Percentiles rank a stretch among this genome's conserved stretches.
These are phyloP conservation scores for Ophraella communa DNA, from an alignment of 2,888 invertebrate species.

Conservation along the genomic window DNA sequence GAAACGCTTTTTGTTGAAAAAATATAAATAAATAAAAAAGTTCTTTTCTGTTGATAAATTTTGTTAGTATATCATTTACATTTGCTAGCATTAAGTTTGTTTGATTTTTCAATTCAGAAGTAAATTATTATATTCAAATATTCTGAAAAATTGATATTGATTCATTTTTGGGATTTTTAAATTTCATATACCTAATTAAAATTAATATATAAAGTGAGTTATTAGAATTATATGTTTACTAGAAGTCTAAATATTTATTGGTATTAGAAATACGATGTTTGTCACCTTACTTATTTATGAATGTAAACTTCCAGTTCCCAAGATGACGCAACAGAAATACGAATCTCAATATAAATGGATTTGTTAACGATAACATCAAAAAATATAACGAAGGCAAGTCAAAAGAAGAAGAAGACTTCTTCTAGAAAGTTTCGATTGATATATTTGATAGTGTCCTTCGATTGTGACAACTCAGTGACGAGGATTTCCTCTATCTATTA, in stretches of 20 bases:
- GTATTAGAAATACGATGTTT: neutral
- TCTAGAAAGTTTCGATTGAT: constrained; percentile 50
- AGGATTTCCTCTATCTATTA: constrained; percentile 55
- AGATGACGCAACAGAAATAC: constrained; percentile 56
- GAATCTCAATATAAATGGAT: constrained; percentile 60
- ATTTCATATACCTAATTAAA: no score
- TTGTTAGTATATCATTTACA: no score
- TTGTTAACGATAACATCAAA: constrained; percentile 56
- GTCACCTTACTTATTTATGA: constrained; percentile 15
- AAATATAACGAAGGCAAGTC: constrained; percentile 52
- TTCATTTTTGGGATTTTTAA: no score
- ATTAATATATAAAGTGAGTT: no score
- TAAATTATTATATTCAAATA: no score
- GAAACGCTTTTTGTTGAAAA: no score
- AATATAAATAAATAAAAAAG: no score
- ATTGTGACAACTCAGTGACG: constrained; percentile 53
- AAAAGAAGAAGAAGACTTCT: constrained; percentile 4
- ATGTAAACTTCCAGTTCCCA: constrained; percentile 33
- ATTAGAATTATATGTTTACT: neutral
- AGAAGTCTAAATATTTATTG: neutral
- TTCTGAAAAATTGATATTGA: no score
- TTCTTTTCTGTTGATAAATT: no score
- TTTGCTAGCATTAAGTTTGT: no score
- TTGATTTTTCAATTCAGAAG: no score
- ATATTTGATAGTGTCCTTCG: constrained; percentile 55